Base-by-base conservation (phyloP, 2,888 invertebrate species). In the Didymodactylos carnosus region DNA sequence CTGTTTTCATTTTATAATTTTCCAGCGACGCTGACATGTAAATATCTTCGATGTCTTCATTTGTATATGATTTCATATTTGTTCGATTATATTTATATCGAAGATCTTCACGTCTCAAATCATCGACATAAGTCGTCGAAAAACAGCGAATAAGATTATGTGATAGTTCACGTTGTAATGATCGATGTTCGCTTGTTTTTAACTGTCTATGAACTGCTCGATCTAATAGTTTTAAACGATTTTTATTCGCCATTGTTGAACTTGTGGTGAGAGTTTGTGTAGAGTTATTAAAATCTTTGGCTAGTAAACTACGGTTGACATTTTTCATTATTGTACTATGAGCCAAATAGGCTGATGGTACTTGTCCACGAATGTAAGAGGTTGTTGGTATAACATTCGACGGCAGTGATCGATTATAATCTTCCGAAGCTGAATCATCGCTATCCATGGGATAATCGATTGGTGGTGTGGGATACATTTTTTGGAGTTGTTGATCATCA, bases 31-130 rank as follows among this genome's bases (percentile, higher is more conserved):
- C 35, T 39, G 74, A 71, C 5, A 62, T 25, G 25, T 71, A 62
- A 14, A 74, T 39, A 39, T 74, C 74, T 62, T 71, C 39, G 23
- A 71, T 39, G n/a, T 74, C 74, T 25, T 74, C 74, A 39, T 53
- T 41, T 16, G 62, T 70, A 35, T 71, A 74, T 39, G 74, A 71
- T 27, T 4, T 14, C n/a, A 23, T 35, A 3, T 39, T 14, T 13
- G 16, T 39, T 6, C 49, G 46, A 49, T 39, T 70, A 14, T 73
- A 49, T 27, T 19, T 25, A 39, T 74, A 39, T n/a, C 46, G 53
- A 40, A 71, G 41, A 13, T 71, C 53, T 41, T 74, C 74, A 53
- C 43, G 29, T 71, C 62, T 71, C 16, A 74, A 29, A 41, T 74
- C 71, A 14, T 49, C 43, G 35, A 74, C 43, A 39, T 74, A 71